Evolutionary conservation across 2,888 invertebrate genomes (phyloP).

Genomic region (Euspilapteryx auroguttella): DNA sequence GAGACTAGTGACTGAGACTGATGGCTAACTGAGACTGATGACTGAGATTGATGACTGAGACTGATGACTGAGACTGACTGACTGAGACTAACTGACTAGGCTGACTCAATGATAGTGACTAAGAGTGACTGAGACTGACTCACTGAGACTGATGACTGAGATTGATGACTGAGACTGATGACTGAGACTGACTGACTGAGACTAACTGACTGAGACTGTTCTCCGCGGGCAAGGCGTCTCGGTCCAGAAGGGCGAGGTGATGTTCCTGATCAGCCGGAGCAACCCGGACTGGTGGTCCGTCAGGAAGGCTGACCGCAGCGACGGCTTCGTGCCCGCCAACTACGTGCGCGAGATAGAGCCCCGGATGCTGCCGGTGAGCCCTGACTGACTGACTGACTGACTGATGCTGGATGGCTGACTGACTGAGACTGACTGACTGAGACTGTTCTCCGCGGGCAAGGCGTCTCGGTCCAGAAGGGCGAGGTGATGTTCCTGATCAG

Average conservation of each 20-base stretch:
- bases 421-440: neutral
- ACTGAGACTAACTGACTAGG: too few species aligned
- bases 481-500: conserved; percentile 91
- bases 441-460: conserved; percentile 91
- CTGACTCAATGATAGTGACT: too few species aligned
- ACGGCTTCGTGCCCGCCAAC: conserved; percentile 97
- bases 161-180: too few species aligned
- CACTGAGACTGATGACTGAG: too few species aligned
- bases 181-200: too few species aligned
- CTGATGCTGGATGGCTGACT: neutral
- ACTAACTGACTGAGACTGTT: too few species aligned
- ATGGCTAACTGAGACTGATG: too few species aligned
- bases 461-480: conserved; percentile 88
- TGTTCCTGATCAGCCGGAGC: conserved; percentile 92
- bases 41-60: too few species aligned
- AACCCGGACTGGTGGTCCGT: conserved; percentile 99
- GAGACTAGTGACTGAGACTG: too few species aligned
- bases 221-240: conserved; percentile 92
- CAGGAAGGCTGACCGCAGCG: conserved; percentile 86
- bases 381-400: neutral
- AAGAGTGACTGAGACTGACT: too few species aligned
- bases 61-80: too few species aligned
- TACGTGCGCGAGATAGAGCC: conserved; percentile 93
- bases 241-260: conserved; percentile 88
- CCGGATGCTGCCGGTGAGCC: conserved; percentile 67